Evolutionary conservation across 2,888 invertebrate species (phyloP).

Genomic region (Tillus elongatus): DNA sequence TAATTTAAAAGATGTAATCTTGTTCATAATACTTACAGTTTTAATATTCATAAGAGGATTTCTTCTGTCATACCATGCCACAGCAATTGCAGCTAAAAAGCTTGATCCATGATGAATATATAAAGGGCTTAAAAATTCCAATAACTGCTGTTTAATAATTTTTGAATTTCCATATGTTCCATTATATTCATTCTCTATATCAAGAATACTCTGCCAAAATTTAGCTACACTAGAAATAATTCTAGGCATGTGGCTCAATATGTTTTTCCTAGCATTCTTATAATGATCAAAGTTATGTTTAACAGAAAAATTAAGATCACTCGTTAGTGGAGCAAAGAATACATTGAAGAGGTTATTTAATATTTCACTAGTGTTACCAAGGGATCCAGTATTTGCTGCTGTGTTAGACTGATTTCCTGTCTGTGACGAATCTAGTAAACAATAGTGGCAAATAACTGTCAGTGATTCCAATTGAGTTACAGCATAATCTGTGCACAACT

Average conservation of each 20-base stretch:
- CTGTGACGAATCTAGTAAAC: conserved; percentile 56
- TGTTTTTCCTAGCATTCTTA: conserved; percentile 57
- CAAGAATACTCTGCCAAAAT: conserved; percentile 64
- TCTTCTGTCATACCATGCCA: conserved; percentile 73
- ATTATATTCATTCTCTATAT: conserved; percentile 42
- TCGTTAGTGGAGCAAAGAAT: conserved; percentile 57
- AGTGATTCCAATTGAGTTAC: conserved; percentile 69
- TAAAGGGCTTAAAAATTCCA: conserved; percentile 77
- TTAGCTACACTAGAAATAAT: conserved; percentile 71
- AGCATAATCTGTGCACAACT: conserved; percentile 66
- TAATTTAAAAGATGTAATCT: too few species aligned
- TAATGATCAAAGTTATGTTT: conserved; percentile 40
- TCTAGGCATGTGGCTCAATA: conserved; percentile 70
- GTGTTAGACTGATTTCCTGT: conserved; percentile 33
- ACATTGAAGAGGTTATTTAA: conserved; percentile 74
- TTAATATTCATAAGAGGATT: conserved; percentile 43
- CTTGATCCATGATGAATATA: conserved; percentile 73
- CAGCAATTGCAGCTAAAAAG: conserved; percentile 73
- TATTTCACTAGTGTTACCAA: conserved; percentile 56
- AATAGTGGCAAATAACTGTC: conserved; percentile 71
- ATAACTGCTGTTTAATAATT: conserved; percentile 65
- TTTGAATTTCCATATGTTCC: conserved; percentile 53
- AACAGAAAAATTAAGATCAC: conserved; percentile 32
- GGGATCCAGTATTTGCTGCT: conserved; percentile 20
- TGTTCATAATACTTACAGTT: conserved; percentile 36